A percentile compares a stretch with the other conserved stretches of the same genome.
Conservation (phyloP, 2,797 vertebrate species). For the Cryptoblepharus egeriae region DNA sequence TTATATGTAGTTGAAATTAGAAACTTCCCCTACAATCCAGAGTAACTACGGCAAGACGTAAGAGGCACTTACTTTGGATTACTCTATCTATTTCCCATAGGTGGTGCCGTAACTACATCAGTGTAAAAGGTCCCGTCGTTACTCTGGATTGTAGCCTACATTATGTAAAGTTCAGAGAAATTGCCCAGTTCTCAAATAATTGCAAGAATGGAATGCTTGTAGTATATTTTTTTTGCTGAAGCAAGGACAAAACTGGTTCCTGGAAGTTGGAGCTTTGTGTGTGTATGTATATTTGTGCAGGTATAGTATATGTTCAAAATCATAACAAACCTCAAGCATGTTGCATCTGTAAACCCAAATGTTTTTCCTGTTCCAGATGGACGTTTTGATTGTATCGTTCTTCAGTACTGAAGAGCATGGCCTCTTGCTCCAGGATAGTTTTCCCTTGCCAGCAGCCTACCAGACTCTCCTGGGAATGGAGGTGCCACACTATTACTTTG, state of each 20-base stretch:
- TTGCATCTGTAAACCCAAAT: conserved; percentile 38
- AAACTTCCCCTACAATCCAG: too few relatives aligned
- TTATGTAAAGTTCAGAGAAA: not conserved
- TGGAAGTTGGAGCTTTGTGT: not conserved
- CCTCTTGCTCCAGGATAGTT: conserved; percentile 90
- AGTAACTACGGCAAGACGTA: too few relatives aligned
- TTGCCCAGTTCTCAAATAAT: not conserved
- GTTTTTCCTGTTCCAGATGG: conserved; percentile 65
- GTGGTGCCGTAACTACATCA: too few relatives aligned
- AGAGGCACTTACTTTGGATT: too few relatives aligned
- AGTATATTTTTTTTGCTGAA: not conserved
- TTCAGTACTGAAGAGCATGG: conserved; percentile 93
- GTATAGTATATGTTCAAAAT: too few relatives aligned
- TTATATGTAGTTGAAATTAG: not conserved
- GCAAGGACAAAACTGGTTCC: not conserved
- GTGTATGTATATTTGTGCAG: too few relatives aligned
- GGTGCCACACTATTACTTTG: conserved; percentile 93
- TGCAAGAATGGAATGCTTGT: not conserved
- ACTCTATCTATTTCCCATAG: too few relatives aligned
- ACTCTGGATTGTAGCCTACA: too few relatives aligned
- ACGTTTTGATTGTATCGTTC: conserved; percentile 87
- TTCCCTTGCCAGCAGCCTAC: conserved; percentile 79
- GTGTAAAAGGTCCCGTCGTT: too few relatives aligned
- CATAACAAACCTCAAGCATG: conserved; percentile 39
- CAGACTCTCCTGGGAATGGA: conserved; percentile 89